Conservation (phyloP, 2,113 vertebrate genomes). For the Litocranius walleri region DNA sequence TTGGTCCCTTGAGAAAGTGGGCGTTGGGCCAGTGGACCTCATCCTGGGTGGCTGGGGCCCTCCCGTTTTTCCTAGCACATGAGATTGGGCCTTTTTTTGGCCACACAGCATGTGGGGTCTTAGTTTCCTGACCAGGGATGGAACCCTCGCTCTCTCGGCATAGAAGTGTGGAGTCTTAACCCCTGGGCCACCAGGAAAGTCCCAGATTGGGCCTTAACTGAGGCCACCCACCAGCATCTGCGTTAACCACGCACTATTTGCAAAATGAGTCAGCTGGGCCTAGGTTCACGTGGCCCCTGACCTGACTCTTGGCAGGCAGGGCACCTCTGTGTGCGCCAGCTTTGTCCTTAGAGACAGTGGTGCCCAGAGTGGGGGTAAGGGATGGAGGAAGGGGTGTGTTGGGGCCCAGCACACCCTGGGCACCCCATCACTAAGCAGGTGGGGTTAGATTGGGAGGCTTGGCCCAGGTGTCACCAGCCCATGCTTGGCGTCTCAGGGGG, state of each 20-base stretch:
- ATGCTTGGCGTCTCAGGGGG: neutral
- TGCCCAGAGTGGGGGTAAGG: rapidly evolving
- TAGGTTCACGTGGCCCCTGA: neutral
- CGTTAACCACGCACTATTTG: rapidly evolving
- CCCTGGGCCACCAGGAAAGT: neutral
- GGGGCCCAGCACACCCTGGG: rapidly evolving
- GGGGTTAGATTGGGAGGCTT: neutral
- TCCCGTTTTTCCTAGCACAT: rapidly evolving
- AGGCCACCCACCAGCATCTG: neutral
- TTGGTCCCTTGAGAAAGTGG: neutral
- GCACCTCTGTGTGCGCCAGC: neutral
- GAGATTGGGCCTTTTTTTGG: neutral
- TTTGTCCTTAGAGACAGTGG: neutral
- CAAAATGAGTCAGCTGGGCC: neutral
- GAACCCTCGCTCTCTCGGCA: neutral
- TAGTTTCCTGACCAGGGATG: neutral
- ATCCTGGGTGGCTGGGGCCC: neutral
- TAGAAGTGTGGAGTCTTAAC: neutral
- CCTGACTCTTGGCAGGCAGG: too few species aligned
- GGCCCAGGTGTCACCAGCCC: rapidly evolving
- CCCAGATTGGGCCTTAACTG: too few species aligned
- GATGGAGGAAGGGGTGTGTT: neutral
- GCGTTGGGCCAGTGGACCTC: neutral
- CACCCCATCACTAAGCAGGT: rapidly evolving
- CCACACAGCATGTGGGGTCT: neutral